Conservation (phyloP, 2,113 vertebrate species). For the Ciconia stormi region DNA sequence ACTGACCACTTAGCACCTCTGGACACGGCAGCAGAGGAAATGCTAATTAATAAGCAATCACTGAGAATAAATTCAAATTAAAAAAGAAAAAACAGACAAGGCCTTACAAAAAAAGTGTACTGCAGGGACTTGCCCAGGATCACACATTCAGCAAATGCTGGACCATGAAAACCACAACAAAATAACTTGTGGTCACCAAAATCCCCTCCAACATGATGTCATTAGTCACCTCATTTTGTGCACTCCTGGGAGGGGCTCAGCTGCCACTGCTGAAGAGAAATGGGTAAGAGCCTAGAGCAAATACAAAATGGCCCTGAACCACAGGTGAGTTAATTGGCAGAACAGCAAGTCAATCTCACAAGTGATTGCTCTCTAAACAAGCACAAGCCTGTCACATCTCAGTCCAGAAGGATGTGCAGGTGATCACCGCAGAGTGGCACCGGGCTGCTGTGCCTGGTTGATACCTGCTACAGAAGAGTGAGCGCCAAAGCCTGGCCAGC, state of each 20-base stretch:
- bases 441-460: background rate
- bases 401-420: background rate
- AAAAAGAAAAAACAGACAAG: background rate
- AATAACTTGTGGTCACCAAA: background rate
- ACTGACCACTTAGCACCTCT: background rate
- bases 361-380: background rate
- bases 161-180: background rate
- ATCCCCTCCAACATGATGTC: background rate
- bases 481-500: background rate
- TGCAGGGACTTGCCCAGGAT: background rate
- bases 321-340: background rate
- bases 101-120: background rate
- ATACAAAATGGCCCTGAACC: background rate
- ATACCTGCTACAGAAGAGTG: background rate
- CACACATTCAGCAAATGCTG: background rate
- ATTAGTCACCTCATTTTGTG: background rate
- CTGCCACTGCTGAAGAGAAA: background rate
- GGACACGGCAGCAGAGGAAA: background rate
- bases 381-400: background rate
- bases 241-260: background rate
- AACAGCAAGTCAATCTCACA: background rate
- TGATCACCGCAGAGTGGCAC: background rate
- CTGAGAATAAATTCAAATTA: background rate
- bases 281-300: background rate
- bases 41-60: background rate